A percentile compares a stretch with the other conserved stretches of the same genome.
Evolutionary conservation across 2,113 vertebrate species (phyloP).

Genomic region (Platysteira castanea): DNA sequence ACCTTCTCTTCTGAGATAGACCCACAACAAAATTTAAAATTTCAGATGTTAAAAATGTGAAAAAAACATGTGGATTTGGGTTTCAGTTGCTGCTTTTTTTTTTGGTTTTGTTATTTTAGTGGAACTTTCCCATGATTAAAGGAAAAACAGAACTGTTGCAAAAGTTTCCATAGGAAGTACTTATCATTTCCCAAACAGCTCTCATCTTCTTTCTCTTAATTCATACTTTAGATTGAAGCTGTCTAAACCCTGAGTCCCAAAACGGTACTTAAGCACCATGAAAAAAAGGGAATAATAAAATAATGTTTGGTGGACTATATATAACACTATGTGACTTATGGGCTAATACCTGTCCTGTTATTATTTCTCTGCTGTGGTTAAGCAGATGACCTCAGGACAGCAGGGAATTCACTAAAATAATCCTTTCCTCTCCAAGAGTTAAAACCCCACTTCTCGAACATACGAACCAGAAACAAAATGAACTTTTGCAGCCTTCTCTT

Average conservation of each 20-base stretch:
- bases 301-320: background rate
- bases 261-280: background rate
- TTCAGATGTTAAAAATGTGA: background rate
- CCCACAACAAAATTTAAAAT: background rate
- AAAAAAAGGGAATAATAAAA: background rate
- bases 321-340: background rate
- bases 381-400: background rate
- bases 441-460: constrained; percentile 1
- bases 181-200: constrained; percentile 38
- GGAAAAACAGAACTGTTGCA: background rate
- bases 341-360: background rate
- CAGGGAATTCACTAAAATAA: background rate
- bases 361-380: background rate
- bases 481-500: constrained; percentile 17
- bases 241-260: background rate
- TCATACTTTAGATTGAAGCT: background rate
- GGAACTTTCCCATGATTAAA: constrained; percentile 28
- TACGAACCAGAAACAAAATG: background rate
- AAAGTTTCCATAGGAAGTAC: constrained; percentile 48
- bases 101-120: background rate
- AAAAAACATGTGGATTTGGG: background rate
- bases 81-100: background rate
- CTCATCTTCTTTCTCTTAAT: constrained; percentile 35
- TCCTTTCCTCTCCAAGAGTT: background rate
- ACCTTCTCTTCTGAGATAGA: background rate